These are phyloP conservation scores for Trialeurodes vaporariorum DNA, from an alignment of 1,140 invertebrate species.

Conservation along the genomic window DNA sequence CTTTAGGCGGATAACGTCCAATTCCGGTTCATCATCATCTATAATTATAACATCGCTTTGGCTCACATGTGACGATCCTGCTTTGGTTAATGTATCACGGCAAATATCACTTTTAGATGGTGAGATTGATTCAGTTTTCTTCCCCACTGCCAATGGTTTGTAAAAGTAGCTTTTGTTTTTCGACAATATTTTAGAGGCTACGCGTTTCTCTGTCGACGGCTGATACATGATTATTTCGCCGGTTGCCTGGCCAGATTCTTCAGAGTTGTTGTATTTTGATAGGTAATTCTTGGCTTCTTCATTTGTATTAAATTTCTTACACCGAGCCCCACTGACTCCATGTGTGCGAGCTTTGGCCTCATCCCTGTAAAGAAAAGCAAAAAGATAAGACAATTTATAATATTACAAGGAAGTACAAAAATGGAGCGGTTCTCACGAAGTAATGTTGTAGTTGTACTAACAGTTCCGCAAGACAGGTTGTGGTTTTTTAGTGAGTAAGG, in stretches of 20 bases:
- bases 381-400: background rate
- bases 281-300: background rate
- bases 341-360: background rate
- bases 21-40: background rate
- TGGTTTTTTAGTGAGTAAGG: background rate
- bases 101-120: background rate
- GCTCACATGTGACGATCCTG: no score
- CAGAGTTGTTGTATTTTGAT: background rate
- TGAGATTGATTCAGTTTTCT: background rate
- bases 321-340: background rate
- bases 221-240: no score
- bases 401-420: background rate
- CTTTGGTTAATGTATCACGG: background rate
- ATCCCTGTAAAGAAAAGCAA: background rate
- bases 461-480: background rate
- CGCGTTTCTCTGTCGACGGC: background rate
- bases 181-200: background rate
- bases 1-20: background rate
- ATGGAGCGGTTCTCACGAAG: background rate
- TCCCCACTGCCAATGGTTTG: background rate
- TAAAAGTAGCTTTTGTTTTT: background rate
- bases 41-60: background rate
- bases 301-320: background rate
- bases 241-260: background rate
- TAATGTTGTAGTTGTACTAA: background rate